These are phyloP conservation scores for Falco naumanni DNA, from an alignment of 2,797 vertebrate species.

Conservation along the genomic window DNA sequence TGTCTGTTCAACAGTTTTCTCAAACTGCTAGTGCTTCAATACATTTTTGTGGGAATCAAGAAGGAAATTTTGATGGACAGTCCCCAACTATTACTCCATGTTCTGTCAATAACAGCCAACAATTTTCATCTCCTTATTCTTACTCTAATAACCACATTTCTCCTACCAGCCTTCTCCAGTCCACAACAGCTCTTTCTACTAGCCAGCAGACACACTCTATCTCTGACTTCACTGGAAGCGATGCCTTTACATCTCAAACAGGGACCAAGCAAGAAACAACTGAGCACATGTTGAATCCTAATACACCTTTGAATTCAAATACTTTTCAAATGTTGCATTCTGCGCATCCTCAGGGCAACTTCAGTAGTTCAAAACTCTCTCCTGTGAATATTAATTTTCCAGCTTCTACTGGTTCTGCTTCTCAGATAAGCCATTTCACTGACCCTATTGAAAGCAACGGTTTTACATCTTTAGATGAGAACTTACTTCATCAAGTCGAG, in stretches of 20 bases:
- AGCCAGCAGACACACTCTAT: conserved; percentile 80
- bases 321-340: conserved; percentile 87
- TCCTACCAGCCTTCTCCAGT: conserved; percentile 83
- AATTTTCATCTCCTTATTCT: conserved; percentile 88
- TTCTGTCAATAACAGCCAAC: conserved; percentile 83
- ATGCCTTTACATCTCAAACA: conserved; percentile 86
- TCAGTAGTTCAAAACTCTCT: conserved; percentile 88
- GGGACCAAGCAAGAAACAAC: conserved; percentile 83
- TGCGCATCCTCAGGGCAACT: conserved; percentile 86
- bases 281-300: conserved; percentile 82
- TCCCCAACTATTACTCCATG: conserved; percentile 86
- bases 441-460: conserved; percentile 85
- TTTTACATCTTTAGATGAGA: conserved; percentile 88
- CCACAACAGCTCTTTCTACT: conserved; percentile 78
- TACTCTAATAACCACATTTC: conserved; percentile 88
- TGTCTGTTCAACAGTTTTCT: conserved; percentile 83
- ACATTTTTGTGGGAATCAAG: conserved; percentile 83
- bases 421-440: conserved; percentile 84
- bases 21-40: conserved; percentile 80
- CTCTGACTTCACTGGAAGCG: conserved; percentile 84
- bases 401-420: conserved; percentile 82
- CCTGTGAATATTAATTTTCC: conserved; percentile 87
- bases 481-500: conserved; percentile 85
- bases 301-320: conserved; percentile 81
- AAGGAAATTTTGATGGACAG: conserved; percentile 78